phyloP scores from a whole-genome alignment of 2,797 vertebrate genomes.

The Sebastes umbrosus region DNA sequence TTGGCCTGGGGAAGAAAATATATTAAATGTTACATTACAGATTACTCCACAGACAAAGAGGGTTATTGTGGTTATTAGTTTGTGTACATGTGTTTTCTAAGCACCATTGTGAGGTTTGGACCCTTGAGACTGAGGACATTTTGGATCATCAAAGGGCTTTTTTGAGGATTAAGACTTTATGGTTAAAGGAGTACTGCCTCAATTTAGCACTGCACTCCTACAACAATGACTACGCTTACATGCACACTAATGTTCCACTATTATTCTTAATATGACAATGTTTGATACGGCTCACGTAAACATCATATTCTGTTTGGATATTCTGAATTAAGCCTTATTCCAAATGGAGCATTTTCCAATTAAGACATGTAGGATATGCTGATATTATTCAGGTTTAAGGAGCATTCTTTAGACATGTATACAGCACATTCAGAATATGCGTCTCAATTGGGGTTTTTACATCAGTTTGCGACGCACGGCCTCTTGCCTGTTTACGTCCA shows the following conservation, averaged over 20 bases:
- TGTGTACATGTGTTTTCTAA: neutral
- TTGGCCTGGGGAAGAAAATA: constrained; percentile 82
- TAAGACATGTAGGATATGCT: no score
- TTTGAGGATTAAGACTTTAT: neutral
- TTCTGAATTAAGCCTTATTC: no score
- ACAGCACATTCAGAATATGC: no score
- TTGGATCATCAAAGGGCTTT: neutral
- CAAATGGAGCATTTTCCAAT: no score
- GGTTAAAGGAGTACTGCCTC: neutral
- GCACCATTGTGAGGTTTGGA: neutral
- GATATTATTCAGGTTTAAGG: no score
- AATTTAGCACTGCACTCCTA: neutral
- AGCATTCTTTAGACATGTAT: no score
- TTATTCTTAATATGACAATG: no score
- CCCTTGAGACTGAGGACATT: neutral
- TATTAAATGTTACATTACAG: neutral
- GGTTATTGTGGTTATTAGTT: neutral
- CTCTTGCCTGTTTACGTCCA: rapidly evolving
- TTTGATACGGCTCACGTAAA: no score
- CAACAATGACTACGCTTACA: neutral
- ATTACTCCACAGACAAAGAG: neutral
- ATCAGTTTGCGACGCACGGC: rapidly evolving
- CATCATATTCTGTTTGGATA: no score
- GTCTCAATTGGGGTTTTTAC: rapidly evolving
- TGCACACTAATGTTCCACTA: no score